Conservation (phyloP, 1,140 invertebrate species). For the Temnothorax nylanderi region DNA sequence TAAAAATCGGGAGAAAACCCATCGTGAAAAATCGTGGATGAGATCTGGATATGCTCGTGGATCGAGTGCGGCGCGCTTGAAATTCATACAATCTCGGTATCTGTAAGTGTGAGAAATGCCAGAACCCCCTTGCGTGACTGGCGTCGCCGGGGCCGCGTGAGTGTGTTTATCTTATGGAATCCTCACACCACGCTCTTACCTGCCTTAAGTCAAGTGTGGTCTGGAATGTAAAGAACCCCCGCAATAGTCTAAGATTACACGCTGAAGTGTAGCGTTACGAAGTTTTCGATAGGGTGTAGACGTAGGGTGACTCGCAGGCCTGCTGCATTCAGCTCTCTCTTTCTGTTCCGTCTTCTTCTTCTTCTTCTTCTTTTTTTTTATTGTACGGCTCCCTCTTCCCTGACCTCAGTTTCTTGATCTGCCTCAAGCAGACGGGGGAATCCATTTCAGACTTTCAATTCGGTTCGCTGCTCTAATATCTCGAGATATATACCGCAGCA, state of each 20-base stretch:
- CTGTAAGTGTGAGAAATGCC: slow-evolving; percentile 53
- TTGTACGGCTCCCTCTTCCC: slow-evolving; percentile 23
- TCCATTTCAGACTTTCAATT: slow-evolving; percentile 16
- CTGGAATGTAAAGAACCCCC: slow-evolving; percentile 74
- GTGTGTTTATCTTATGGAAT: slow-evolving; percentile 59
- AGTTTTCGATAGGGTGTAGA: slow-evolving; percentile 68
- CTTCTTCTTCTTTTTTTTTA: slow-evolving; percentile 24
- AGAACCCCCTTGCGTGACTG: slow-evolving; percentile 46
- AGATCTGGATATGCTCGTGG: slow-evolving; percentile 8
- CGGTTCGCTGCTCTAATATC: slow-evolving; percentile 10
- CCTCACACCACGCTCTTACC: slow-evolving; percentile 50
- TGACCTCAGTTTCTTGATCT: slow-evolving; percentile 62
- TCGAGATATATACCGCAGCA: neutral
- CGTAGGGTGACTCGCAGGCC: slow-evolving; percentile 28
- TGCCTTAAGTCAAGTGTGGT: slow-evolving; percentile 70
- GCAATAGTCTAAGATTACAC: slow-evolving; percentile 74
- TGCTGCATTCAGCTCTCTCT: slow-evolving; percentile 19
- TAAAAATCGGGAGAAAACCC: neutral
- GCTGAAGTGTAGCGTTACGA: slow-evolving; percentile 66
- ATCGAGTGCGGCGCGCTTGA: slow-evolving; percentile 35
- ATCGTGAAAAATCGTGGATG: neutral
- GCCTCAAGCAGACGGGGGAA: slow-evolving; percentile 22
- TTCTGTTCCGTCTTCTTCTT: slow-evolving; percentile 17
- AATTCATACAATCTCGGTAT: slow-evolving; percentile 46
- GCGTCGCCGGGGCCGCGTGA: neutral